Conservation (phyloP, 2,113 vertebrate genomes). For the Otis tarda region DNA sequence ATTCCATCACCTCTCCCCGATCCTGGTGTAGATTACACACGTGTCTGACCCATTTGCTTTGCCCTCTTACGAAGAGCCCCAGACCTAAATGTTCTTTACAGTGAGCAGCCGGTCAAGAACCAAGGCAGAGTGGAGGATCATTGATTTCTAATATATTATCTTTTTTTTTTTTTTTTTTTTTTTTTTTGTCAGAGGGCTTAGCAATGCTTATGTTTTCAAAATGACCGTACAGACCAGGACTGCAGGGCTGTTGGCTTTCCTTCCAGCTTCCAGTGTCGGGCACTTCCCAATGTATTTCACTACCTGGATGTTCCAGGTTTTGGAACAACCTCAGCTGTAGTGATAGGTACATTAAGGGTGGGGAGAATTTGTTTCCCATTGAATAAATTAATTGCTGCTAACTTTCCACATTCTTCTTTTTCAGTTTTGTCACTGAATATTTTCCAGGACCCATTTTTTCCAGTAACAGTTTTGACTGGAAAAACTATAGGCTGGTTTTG, state of each 20-base stretch:
- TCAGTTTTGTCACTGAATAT: conserved; percentile 27
- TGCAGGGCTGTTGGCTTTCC: not conserved
- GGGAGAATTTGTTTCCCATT: not conserved
- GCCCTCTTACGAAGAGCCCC: not conserved
- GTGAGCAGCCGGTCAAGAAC: not conserved
- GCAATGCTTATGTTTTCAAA: not conserved
- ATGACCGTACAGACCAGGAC: not conserved
- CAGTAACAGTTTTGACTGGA: not conserved
- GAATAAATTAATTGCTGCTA: conserved; percentile 34
- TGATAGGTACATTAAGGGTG: not conserved
- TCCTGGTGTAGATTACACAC: not conserved
- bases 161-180: not conserved
- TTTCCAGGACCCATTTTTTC: conserved; percentile 55
- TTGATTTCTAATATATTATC: not conserved
- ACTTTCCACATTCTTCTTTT: conserved; percentile 42
- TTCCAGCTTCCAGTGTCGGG: rapidly evolving
- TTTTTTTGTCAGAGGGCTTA: not conserved
- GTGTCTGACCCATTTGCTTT: not conserved
- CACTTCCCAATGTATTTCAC: not conserved
- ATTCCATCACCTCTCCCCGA: rapidly evolving
- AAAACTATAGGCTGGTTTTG: not conserved
- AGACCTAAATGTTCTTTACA: not conserved
- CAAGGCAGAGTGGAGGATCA: not conserved
- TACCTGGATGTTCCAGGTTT: not conserved
- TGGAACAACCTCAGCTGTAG: not conserved